Evolutionary conservation across 2,113 vertebrate genomes (phyloP).

Genomic region (Anguilla rostrata): DNA sequence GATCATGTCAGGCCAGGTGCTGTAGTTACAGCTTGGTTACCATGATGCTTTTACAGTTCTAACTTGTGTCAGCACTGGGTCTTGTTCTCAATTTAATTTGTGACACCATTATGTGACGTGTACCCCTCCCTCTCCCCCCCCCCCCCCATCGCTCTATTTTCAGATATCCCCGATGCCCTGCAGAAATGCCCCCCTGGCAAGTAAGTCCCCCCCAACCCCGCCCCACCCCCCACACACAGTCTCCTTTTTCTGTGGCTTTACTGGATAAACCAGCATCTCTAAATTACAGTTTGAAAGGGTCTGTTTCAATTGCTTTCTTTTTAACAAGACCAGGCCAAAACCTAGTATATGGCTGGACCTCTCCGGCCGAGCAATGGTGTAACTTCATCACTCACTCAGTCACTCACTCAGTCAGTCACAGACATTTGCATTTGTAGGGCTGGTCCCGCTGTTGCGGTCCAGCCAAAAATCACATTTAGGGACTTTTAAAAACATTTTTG

Average conservation of each 20-base stretch:
- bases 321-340: no score
- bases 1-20: no score
- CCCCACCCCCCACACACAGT: slow-evolving; percentile 36
- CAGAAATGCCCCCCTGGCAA: slow-evolving; percentile 59
- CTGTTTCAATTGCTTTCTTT: no score
- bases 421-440: no score
- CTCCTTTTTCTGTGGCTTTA: neutral
- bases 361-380: no score
- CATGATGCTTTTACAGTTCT: no score
- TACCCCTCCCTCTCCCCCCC: neutral
- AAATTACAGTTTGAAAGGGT: neutral
- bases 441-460: no score
- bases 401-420: no score
- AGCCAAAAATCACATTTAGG: neutral
- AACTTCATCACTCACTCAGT: no score
- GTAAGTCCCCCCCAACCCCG: slow-evolving; percentile 60
- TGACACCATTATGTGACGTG: slow-evolving; percentile 45
- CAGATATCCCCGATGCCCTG: slow-evolving; percentile 62
- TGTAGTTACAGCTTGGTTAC: no score
- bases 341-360: no score
- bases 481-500: neutral
- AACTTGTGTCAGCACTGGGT: no score
- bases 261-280: neutral
- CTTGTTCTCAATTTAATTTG: slow-evolving; percentile 9
- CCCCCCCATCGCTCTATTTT: slow-evolving; percentile 22